Evolutionary conservation across 2,888 invertebrate genomes (phyloP).

Genomic region (Girardia tigrina): DNA sequence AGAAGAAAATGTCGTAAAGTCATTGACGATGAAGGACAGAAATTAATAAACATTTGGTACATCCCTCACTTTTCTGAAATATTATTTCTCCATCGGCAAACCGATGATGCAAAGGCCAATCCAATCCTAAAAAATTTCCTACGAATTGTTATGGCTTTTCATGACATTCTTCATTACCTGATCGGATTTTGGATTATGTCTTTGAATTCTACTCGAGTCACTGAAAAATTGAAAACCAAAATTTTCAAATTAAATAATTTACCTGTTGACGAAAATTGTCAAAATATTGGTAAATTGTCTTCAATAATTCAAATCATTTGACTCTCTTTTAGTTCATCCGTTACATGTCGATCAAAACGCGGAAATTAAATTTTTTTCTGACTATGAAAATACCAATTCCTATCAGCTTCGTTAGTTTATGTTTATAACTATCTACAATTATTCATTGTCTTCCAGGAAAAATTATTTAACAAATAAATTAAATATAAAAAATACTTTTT

Average conservation of each 20-base stretch:
- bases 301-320: not conserved
- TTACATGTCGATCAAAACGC: not conserved
- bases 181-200: conserved; percentile 46
- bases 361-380: not conserved
- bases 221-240: not conserved
- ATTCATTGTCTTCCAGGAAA: too few relatives aligned
- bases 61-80: conserved; percentile 47
- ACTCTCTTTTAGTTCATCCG: not conserved
- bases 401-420: not conserved
- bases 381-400: not conserved
- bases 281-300: conserved; percentile 14
- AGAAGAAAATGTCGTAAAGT: conserved; percentile 44
- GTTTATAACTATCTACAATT: too few relatives aligned
- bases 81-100: conserved; percentile 45
- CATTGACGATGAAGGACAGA: conserved; percentile 43
- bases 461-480: too few relatives aligned
- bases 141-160: conserved; percentile 43
- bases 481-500: too few relatives aligned
- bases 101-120: conserved; percentile 42
- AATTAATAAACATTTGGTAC: conserved; percentile 49
- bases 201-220: conserved; percentile 38
- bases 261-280: not conserved
- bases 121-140: conserved; percentile 41
- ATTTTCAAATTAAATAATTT: not conserved
- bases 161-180: conserved; percentile 48